A percentile compares a stretch with the other conserved stretches of the same genome.
Evolutionary conservation across 2,888 invertebrate species (phyloP).

Genomic region (Morpho helenor): DNA sequence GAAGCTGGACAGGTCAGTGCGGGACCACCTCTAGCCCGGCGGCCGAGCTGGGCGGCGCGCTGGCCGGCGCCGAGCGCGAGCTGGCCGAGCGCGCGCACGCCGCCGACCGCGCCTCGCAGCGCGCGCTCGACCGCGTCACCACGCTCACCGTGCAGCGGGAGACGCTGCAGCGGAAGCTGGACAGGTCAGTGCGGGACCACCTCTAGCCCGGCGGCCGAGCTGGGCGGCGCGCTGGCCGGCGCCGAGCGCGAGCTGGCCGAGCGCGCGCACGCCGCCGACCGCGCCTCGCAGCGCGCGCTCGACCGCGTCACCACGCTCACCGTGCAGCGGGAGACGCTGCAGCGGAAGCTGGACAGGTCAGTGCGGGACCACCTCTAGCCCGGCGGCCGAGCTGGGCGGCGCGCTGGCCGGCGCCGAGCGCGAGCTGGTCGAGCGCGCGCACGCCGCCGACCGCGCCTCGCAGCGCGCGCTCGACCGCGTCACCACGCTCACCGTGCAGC

Average conservation of each 20-base stretch:
- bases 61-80: conserved; percentile 29
- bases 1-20: conserved; percentile 50
- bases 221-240: conserved; percentile 33
- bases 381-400: conserved; percentile 33
- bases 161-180: conserved; percentile 60
- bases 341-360: conserved; percentile 56
- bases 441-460: conserved; percentile 37
- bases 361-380: conserved; percentile 4
- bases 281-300: conserved; percentile 43
- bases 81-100: conserved; percentile 33
- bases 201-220: conserved; percentile 27
- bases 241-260: conserved; percentile 31
- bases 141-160: conserved; percentile 64
- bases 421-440: conserved; percentile 31
- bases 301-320: conserved; percentile 63
- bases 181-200: conserved; percentile 37
- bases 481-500: conserved; percentile 62
- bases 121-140: conserved; percentile 58
- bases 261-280: conserved; percentile 36
- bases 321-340: conserved; percentile 64
- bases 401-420: conserved; percentile 32
- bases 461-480: conserved; percentile 51
- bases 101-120: conserved; percentile 37
- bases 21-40: conserved; percentile 17
- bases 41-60: conserved; percentile 33